These are phyloP conservation scores for Atherix ibis DNA, from an alignment of 2,888 invertebrate genomes.

Conservation along the genomic window DNA sequence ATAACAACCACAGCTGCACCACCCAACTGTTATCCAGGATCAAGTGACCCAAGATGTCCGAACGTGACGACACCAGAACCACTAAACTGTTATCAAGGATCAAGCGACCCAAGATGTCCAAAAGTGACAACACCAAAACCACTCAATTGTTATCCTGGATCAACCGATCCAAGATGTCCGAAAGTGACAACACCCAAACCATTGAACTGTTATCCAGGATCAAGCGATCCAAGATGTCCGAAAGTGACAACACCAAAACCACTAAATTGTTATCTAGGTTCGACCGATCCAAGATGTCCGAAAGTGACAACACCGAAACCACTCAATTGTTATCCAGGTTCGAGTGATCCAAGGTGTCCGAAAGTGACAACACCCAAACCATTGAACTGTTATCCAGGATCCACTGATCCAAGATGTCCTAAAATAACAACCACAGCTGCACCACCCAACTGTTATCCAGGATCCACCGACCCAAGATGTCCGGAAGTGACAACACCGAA, in stretches of 20 bases:
- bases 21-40: constrained; percentile 17
- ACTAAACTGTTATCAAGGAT: constrained; percentile 19
- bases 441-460: constrained; percentile 21
- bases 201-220: constrained; percentile 22
- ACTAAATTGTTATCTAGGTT: constrained; percentile 24
- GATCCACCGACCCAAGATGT: constrained; percentile 20
- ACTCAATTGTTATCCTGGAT: constrained; percentile 16
- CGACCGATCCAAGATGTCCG: constrained; percentile 17
- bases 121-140: constrained; percentile 14
- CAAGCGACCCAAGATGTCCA: constrained; percentile 17
- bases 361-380: constrained; percentile 10
- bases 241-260: constrained; percentile 3
- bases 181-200: constrained; percentile 13
- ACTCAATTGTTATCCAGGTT: constrained; percentile 21
- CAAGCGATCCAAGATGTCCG: constrained; percentile 21
- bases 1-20: constrained; percentile 16
- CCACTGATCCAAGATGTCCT: constrained; percentile 24
- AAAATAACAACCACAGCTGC: constrained; percentile 16
- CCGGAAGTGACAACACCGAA: constrained; percentile 12
- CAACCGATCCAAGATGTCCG: constrained; percentile 22
- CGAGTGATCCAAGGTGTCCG: constrained; percentile 19
- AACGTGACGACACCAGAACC: constrained; percentile 11
- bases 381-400: constrained; percentile 19
- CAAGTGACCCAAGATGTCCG: no score
- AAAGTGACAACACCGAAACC: constrained; percentile 12